These are phyloP conservation scores for Augiades crinisus DNA, from an alignment of 2,888 invertebrate species.

Conservation along the genomic window DNA sequence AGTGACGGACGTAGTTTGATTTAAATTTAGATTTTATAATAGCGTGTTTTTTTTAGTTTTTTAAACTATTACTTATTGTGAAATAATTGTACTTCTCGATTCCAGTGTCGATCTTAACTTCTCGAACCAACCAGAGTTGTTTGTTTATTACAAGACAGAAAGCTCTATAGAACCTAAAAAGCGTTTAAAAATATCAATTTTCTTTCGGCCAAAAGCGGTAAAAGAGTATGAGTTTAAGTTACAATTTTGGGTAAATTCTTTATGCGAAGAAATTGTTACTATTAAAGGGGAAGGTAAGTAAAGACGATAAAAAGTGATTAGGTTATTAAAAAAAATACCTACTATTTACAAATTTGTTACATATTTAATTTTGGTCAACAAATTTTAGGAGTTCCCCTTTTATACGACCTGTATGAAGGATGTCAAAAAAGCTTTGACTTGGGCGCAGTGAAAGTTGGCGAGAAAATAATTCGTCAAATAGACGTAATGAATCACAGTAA, in stretches of 20 bases:
- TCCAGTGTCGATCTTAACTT: constrained; percentile 78
- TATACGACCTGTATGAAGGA: constrained; percentile 71
- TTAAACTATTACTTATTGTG: neutral
- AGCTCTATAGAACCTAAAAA: constrained; percentile 60
- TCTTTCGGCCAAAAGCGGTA: constrained; percentile 79
- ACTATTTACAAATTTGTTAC: too few species aligned
- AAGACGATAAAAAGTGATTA: neutral
- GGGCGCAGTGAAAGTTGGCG: constrained; percentile 73
- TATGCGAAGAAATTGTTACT: constrained; percentile 69
- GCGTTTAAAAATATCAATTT: constrained; percentile 69
- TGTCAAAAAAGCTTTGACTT: constrained; percentile 72
- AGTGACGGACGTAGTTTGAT: too few species aligned
- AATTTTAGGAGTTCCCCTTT: constrained; percentile 63
- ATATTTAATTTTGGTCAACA: too few species aligned
- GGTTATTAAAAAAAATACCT: neutral
- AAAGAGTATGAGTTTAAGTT: constrained; percentile 74
- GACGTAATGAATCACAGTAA: constrained; percentile 82
- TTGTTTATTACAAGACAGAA: constrained; percentile 63
- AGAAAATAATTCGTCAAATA: constrained; percentile 72
- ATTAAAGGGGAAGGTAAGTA: constrained; percentile 80
- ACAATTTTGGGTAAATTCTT: constrained; percentile 77
- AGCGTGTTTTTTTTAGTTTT: too few species aligned
- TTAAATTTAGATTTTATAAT: too few species aligned
- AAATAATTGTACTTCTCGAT: too few species aligned
- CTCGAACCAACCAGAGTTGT: constrained; percentile 71